Percentiles rank a stretch among this genome's conserved stretches.
These are phyloP conservation scores for Syngnathus acus DNA, from an alignment of 2,797 vertebrate genomes.

Conservation along the genomic window DNA sequence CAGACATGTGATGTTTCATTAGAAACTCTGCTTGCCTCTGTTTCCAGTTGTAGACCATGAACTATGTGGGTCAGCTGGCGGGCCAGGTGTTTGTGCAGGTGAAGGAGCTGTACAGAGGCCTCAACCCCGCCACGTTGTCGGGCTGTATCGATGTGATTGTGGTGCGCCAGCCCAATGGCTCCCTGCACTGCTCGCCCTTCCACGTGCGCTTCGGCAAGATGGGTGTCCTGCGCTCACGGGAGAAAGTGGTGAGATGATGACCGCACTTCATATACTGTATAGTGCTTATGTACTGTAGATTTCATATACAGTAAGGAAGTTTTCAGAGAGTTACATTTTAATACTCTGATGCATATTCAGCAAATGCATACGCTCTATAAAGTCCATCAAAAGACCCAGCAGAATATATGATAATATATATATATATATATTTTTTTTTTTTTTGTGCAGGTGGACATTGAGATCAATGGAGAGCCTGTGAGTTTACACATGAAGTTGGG, in stretches of 20 bases:
- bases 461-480: constrained; percentile 92
- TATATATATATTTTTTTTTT: neutral
- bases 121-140: constrained; percentile 90
- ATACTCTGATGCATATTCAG: neutral
- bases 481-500: constrained; percentile 95
- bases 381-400: neutral
- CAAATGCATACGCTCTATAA: neutral
- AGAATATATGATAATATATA: neutral
- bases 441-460: constrained; percentile 85
- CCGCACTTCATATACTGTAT: neutral
- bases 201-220: constrained; percentile 96
- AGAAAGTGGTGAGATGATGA: constrained; percentile 86
- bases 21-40: neutral
- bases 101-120: constrained; percentile 91
- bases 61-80: constrained; percentile 94
- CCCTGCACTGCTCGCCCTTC: constrained; percentile 92
- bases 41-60: constrained; percentile 82
- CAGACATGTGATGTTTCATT: neutral
- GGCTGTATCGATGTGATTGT: constrained; percentile 96
- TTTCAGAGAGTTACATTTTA: neutral
- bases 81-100: constrained; percentile 96
- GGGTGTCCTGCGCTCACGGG: constrained; percentile 88
- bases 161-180: constrained; percentile 84
- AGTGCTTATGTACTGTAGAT: no score
- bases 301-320: no score